phyloP scores from a whole-genome alignment of 2,797 vertebrate species.

The Artibeus jamaicensis region DNA sequence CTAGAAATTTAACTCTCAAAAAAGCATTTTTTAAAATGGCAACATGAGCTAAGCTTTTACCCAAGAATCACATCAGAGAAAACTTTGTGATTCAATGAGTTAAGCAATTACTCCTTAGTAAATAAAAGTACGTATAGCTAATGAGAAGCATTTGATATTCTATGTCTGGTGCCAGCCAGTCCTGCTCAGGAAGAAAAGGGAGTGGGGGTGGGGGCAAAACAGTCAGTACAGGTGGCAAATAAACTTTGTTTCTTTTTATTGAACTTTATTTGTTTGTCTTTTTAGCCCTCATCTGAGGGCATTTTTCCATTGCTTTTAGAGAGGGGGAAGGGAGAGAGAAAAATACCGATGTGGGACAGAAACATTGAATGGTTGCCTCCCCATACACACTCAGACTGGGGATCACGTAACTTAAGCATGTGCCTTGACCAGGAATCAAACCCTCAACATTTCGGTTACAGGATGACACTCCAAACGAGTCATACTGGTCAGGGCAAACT shows the following conservation, averaged over 20 bases:
- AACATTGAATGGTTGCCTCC: background rate
- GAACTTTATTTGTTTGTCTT: background rate
- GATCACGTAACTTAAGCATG: background rate
- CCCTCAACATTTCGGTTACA: background rate
- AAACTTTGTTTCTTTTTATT: background rate
- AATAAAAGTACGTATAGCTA: background rate
- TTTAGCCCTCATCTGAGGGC: background rate
- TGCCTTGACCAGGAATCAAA: background rate
- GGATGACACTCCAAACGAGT: background rate
- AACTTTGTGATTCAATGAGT: slow-evolving; percentile 10
- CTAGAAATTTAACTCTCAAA: slow-evolving; percentile 11
- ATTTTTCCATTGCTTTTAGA: background rate
- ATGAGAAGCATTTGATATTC: slow-evolving; percentile 11
- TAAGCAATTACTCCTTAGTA: slow-evolving; percentile 29
- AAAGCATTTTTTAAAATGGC: background rate
- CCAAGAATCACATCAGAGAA: background rate
- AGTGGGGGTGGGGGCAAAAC: background rate
- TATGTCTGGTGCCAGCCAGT: background rate
- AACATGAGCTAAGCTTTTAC: slow-evolving; percentile 21
- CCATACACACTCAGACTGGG: no score
- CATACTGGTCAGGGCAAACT: background rate
- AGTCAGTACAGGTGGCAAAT: background rate
- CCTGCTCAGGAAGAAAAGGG: background rate
- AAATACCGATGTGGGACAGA: background rate
- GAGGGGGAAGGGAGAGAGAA: background rate